Conservation (phyloP, 2,113 vertebrate species). For the Sceloporus tristichus region DNA sequence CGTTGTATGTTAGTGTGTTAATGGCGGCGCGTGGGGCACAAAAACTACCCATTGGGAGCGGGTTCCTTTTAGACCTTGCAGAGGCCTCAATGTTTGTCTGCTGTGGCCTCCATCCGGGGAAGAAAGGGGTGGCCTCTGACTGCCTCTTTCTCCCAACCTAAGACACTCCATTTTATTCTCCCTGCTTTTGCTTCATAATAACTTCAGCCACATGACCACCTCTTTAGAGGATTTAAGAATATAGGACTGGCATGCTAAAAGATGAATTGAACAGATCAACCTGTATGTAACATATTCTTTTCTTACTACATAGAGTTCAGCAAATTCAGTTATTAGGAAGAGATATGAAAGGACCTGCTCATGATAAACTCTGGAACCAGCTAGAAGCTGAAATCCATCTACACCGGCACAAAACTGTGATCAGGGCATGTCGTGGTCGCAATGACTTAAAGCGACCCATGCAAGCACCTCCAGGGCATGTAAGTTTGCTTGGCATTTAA, state of each 20-base stretch:
- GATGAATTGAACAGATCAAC: neutral
- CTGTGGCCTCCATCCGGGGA: no score
- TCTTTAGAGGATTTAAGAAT: neutral
- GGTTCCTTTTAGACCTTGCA: no score
- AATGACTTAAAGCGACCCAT: conserved; percentile 94
- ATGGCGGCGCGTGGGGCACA: no score
- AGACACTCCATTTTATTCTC: no score
- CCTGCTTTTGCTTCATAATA: neutral
- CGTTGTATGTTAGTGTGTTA: no score
- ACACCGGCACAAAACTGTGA: conserved; percentile 98
- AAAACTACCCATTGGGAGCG: no score
- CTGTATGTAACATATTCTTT: conserved; percentile 1
- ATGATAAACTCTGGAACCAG: conserved; percentile 99
- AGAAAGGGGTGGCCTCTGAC: no score
- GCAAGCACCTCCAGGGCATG: conserved; percentile 91
- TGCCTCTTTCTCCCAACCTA: no score
- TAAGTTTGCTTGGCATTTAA: conserved; percentile 72
- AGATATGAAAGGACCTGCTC: conserved; percentile 98
- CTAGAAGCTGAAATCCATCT: conserved; percentile 98
- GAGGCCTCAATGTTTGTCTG: no score
- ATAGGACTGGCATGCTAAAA: neutral
- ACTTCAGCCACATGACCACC: neutral
- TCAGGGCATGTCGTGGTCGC: conserved; percentile 94
- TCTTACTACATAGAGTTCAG: conserved; percentile 85
- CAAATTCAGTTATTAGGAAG: conserved; percentile 97